phyloP scores from a whole-genome alignment of 2,888 invertebrate genomes.

The Leptopilina drosophilae region DNA sequence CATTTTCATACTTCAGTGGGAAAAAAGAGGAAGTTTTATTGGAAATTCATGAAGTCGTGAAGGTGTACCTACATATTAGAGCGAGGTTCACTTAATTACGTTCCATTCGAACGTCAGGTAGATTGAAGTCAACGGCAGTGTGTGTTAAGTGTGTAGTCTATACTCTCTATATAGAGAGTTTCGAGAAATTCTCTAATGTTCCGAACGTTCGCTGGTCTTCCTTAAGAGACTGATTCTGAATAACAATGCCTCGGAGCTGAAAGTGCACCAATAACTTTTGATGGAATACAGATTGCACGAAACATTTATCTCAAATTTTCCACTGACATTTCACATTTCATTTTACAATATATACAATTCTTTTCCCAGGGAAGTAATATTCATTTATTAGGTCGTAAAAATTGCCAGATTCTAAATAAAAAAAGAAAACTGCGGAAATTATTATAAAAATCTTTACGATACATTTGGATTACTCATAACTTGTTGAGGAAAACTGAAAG shows the following conservation, averaged over 20 bases:
- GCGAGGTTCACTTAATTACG: constrained; percentile 31
- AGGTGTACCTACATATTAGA: background rate
- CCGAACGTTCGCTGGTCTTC: constrained; percentile 16
- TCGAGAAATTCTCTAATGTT: constrained; percentile 29
- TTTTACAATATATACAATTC: background rate
- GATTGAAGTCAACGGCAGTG: constrained; percentile 17
- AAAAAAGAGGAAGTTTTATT: background rate
- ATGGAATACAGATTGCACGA: constrained; percentile 10
- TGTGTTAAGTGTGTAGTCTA: background rate
- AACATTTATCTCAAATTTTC: constrained; percentile 21
- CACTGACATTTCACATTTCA: background rate
- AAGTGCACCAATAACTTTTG: constrained; percentile 34
- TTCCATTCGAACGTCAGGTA: constrained; percentile 17
- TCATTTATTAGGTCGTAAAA: background rate
- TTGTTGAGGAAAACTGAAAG: too few species aligned
- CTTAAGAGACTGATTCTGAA: constrained; percentile 37
- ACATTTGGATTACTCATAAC: too few species aligned
- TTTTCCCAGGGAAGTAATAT: background rate
- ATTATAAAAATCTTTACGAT: too few species aligned
- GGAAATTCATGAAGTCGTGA: constrained; percentile 23
- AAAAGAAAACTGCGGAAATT: background rate
- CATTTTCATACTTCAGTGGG: background rate
- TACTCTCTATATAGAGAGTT: constrained; percentile 11
- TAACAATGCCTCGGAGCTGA: constrained; percentile 34
- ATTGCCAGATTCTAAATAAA: background rate